Evolutionary conservation across 2,113 vertebrate genomes (phyloP).

Genomic region (Pholis gunnellus): DNA sequence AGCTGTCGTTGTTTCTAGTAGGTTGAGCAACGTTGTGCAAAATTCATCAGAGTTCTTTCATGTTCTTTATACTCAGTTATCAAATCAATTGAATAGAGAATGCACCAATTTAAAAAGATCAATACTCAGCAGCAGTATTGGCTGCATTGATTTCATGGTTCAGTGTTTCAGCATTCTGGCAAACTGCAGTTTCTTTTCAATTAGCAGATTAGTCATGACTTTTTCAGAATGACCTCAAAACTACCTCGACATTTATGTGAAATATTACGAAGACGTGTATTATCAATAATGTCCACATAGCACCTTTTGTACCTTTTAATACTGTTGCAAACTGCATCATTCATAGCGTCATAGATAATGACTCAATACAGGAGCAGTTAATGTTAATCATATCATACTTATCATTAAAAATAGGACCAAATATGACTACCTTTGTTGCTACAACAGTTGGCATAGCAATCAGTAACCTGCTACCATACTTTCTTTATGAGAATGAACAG

Average conservation of each 20-base stretch:
- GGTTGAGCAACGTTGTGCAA: not conserved
- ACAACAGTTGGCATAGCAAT: not conserved
- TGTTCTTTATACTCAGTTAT: not conserved
- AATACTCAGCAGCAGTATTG: conserved; percentile 16
- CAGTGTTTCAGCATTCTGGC: conserved; percentile 6
- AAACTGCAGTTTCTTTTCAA: not conserved
- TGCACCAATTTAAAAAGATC: conserved; percentile 15
- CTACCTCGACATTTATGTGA: not conserved
- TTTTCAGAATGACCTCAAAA: not conserved
- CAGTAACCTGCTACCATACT: not conserved
- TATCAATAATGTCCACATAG: not conserved
- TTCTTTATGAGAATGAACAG: not conserved
- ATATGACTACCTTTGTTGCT: conserved; percentile 5
- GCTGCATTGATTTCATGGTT: conserved; percentile 19
- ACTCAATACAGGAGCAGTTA: not conserved
- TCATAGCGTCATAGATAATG: not conserved
- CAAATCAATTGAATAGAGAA: conserved; percentile 2
- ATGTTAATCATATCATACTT: not conserved
- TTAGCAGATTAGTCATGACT: not conserved
- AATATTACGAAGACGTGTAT: not conserved
- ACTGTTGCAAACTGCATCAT: not conserved
- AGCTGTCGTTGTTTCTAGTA: not conserved
- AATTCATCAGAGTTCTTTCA: not conserved
- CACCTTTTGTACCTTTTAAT: not conserved
- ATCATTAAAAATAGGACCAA: not conserved